phyloP scores from a whole-genome alignment of 2,113 vertebrate species.

The Gobius niger region DNA sequence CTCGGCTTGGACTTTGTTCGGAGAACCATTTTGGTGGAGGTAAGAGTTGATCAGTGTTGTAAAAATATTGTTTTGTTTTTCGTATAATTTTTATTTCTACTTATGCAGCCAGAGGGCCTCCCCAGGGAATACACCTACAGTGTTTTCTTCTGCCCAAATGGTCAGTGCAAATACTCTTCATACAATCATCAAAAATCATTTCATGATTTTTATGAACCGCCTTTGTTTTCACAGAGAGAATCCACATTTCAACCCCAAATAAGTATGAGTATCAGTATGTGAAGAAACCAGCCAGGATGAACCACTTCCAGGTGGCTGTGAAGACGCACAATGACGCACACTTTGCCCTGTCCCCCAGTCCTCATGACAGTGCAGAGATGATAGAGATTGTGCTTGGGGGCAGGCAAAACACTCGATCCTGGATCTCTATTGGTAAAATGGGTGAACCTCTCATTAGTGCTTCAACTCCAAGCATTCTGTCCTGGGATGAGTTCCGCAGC shows the following conservation, averaged over 20 bases:
- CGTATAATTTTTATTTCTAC: slow-evolving; percentile 41
- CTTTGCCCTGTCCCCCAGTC: slow-evolving; percentile 84
- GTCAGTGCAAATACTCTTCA: slow-evolving; percentile 64
- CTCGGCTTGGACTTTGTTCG: slow-evolving; percentile 80
- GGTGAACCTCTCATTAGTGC: slow-evolving; percentile 81
- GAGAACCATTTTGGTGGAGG: slow-evolving; percentile 85
- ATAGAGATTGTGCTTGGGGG: slow-evolving; percentile 88
- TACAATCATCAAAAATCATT: neutral
- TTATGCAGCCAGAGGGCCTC: slow-evolving; percentile 85
- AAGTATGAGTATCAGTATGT: slow-evolving; percentile 94
- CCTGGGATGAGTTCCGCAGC: slow-evolving; percentile 92
- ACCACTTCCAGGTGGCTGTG: slow-evolving; percentile 82
- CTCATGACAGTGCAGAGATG: slow-evolving; percentile 88
- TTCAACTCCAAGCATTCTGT: slow-evolving; percentile 82
- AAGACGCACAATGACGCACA: slow-evolving; percentile 91
- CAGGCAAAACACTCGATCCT: slow-evolving; percentile 85
- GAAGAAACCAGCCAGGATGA: slow-evolving; percentile 85
- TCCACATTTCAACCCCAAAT: slow-evolving; percentile 93
- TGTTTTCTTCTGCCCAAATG: slow-evolving; percentile 93
- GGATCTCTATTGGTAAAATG: slow-evolving; percentile 90
- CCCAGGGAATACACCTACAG: slow-evolving; percentile 90
- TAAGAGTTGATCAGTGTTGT: slow-evolving; percentile 50
- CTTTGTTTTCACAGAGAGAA: slow-evolving; percentile 82
- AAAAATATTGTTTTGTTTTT: slow-evolving; percentile 15
- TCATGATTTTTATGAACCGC: neutral